These are phyloP conservation scores for Ormyrus pomaceus DNA, from an alignment of 2,888 invertebrate species.

Conservation along the genomic window DNA sequence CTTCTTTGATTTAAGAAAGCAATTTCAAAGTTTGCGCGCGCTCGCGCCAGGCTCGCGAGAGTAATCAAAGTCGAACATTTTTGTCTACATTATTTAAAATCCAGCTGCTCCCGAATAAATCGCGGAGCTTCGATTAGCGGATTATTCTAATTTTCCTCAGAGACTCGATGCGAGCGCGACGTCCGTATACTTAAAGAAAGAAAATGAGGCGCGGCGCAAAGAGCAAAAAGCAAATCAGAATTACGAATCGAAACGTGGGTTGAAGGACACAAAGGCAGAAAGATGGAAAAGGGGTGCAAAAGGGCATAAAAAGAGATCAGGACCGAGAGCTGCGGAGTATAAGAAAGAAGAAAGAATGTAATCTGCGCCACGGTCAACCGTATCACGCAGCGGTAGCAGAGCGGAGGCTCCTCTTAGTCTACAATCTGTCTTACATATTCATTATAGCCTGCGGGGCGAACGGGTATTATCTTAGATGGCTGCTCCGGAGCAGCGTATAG, in stretches of 20 bases:
- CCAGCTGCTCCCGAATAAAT: too few relatives aligned
- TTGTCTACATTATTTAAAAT: too few relatives aligned
- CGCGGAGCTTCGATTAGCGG: too few relatives aligned
- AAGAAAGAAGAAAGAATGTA: slow-evolving; percentile 63
- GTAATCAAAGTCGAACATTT: too few relatives aligned
- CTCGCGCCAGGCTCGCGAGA: too few relatives aligned
- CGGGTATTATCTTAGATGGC: slow-evolving; percentile 75
- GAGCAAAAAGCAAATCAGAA: slow-evolving; percentile 28
- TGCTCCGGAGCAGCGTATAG: slow-evolving; percentile 73
- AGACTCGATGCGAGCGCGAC: too few relatives aligned
- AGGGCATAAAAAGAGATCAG: background rate
- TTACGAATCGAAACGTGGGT: slow-evolving; percentile 29
- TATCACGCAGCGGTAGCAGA: slow-evolving; percentile 74
- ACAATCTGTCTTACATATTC: slow-evolving; percentile 76
- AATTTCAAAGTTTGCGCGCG: too few relatives aligned
- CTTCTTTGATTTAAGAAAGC: too few relatives aligned
- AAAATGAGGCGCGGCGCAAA: slow-evolving; percentile 5
- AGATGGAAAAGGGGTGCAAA: slow-evolving; percentile 15
- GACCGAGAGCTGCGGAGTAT: slow-evolving; percentile 9
- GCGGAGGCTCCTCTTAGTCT: slow-evolving; percentile 74
- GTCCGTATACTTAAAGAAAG: background rate
- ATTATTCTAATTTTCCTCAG: too few relatives aligned
- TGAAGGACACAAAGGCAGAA: slow-evolving; percentile 23
- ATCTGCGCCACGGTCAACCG: slow-evolving; percentile 73
- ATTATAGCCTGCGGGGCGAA: slow-evolving; percentile 74